phyloP scores from a whole-genome alignment of 1,140 invertebrate species.

The Prorops nasuta region DNA sequence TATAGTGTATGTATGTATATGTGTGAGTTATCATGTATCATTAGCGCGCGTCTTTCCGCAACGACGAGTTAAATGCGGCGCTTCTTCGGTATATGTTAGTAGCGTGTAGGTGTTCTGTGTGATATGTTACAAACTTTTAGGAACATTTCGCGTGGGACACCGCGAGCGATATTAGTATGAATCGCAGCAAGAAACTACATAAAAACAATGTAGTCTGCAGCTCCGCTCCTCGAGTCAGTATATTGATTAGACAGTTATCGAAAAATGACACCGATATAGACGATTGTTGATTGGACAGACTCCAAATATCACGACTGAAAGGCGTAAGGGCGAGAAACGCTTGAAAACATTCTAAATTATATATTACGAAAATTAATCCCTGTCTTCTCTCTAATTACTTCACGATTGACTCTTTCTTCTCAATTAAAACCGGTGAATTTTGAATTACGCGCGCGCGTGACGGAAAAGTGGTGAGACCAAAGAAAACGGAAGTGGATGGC shows the following conservation, averaged over 20 bases:
- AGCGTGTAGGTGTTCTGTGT: conserved; percentile 25
- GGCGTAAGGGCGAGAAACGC: conserved; percentile 29
- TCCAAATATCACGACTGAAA: conserved; percentile 48
- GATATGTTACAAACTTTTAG: conserved; percentile 57
- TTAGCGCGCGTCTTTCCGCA: neutral
- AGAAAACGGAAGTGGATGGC: no score
- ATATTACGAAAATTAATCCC: no score
- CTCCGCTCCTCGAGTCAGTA: conserved; percentile 43
- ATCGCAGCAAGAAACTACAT: conserved; percentile 41
- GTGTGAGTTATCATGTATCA: neutral
- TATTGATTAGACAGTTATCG: conserved; percentile 55
- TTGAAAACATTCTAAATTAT: conserved; percentile 3
- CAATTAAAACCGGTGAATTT: no score
- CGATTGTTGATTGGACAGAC: conserved; percentile 52
- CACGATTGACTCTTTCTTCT: no score
- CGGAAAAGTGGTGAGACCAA: no score
- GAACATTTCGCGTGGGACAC: conserved; percentile 51
- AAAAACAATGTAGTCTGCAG: conserved; percentile 42
- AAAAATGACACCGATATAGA: conserved; percentile 56
- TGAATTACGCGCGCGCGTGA: no score
- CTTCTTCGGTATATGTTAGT: no score
- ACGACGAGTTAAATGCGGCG: no score
- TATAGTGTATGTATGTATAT: neutral
- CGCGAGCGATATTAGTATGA: conserved; percentile 38
- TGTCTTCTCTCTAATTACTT: no score